Evolutionary conservation across 1,140 invertebrate genomes (phyloP), one percentile per base, ranked within the genome.

Genomic region (Zaprionus ghesquierei): DNA sequence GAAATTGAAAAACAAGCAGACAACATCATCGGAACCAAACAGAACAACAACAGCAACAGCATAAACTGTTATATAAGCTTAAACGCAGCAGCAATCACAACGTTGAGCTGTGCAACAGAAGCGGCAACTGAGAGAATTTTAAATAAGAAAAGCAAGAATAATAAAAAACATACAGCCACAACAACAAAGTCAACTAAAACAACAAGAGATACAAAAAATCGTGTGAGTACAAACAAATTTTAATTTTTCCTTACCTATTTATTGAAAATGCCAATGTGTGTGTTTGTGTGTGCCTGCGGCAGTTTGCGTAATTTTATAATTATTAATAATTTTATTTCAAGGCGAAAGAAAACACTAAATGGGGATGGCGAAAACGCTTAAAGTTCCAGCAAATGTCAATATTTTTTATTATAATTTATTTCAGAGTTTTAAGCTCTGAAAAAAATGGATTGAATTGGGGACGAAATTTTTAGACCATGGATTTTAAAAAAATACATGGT

Each of bases 161-260:
- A 41, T 18, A 41, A 15, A 33, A 41, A 41, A 15, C n/a, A 8
- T n/a, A n/a, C 35, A 41, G 35, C 27, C 56, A 55, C 56, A 54
- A 29, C 51, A 62, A 35, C 50, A 63, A 27, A 53, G 35, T n/a
- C 33, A 61, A 38, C 31, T 41, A 53, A 8, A 25, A 54, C 66
- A 44, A 59, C 56, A 66, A 72, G 59, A 71, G 54, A 66, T 46
- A 62, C 46, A 60, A 59, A 72, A 69, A 58, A 74, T 74, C 33
- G 66, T 41, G 71, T 74, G 50, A 69, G 71, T 74, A 58, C 18
- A 12, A 55, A 74, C 25, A 61, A 41, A 22, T 38, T 29, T 20
- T 13, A 55, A 49, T 65, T 56, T 51, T 29, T 12, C 10, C 33
- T 15, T 5, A 2, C 44, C 27, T 23, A 44, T 41, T 60, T 41